Evolutionary conservation across 2,888 invertebrate species (phyloP).

Genomic region (Cerastis rubricosa): DNA sequence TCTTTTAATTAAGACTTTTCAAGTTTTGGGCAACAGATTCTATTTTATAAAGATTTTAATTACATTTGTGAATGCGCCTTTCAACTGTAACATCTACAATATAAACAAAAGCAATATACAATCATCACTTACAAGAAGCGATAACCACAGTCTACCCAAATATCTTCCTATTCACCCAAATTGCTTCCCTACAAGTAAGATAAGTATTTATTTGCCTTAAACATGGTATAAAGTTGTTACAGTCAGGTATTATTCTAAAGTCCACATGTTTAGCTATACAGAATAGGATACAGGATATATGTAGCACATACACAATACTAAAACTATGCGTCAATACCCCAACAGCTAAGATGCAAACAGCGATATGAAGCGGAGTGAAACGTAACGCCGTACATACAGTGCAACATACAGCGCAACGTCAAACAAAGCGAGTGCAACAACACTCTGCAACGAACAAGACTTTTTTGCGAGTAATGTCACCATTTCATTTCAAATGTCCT

Average conservation of each 20-base stretch:
- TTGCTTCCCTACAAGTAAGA: not conserved
- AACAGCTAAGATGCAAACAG: constrained; percentile 41
- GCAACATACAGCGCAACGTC: constrained; percentile 27
- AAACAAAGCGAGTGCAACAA: constrained; percentile 55
- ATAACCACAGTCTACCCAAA: not conserved
- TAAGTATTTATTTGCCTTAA: too few relatives aligned
- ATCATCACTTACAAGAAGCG: not conserved
- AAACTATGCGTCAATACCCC: constrained; percentile 28
- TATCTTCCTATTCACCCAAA: not conserved
- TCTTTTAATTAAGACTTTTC: not conserved
- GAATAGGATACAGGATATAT: too few relatives aligned
- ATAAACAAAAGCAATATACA: not conserved
- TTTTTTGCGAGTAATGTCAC: constrained; percentile 33
- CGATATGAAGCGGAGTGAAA: constrained; percentile 23
- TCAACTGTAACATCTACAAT: not conserved
- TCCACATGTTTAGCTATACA: too few relatives aligned
- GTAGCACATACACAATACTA: not conserved
- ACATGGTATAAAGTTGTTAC: too few relatives aligned
- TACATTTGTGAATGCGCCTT: not conserved
- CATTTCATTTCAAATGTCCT: not conserved
- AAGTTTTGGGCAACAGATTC: not conserved
- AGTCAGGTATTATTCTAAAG: too few relatives aligned
- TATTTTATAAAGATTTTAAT: not conserved
- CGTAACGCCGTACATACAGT: constrained; percentile 15
- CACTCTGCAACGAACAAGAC: constrained; percentile 14